phyloP scores from a whole-genome alignment of 2,888 invertebrate species.

The Tenthredo livida region DNA sequence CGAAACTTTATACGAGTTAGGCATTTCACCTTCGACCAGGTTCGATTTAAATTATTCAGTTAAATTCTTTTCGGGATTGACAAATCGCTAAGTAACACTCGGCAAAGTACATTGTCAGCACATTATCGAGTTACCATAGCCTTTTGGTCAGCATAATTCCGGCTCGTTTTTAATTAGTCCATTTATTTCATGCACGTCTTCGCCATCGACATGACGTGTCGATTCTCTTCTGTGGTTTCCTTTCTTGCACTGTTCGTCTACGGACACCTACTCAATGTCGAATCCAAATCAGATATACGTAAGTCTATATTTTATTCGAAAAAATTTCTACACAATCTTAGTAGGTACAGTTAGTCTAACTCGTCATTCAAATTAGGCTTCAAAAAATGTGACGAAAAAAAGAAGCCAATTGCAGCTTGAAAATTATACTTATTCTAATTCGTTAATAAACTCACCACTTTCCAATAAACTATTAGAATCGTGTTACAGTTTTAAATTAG shows the following conservation, averaged over 20 bases:
- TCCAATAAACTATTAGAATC: neutral
- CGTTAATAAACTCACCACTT: neutral
- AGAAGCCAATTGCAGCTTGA: neutral
- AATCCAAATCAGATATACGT: slow-evolving; percentile 54
- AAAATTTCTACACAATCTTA: neutral
- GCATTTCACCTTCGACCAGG: neutral
- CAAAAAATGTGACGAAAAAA: neutral
- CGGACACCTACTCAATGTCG: slow-evolving; percentile 29
- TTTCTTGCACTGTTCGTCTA: slow-evolving; percentile 20
- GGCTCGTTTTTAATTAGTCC: slow-evolving; percentile 37
- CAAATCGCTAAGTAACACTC: slow-evolving; percentile 19
- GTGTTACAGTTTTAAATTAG: neutral
- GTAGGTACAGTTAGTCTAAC: neutral
- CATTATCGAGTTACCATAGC: slow-evolving; percentile 50
- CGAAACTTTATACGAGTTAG: neutral
- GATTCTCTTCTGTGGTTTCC: slow-evolving; percentile 2
- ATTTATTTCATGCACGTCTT: slow-evolving; percentile 56
- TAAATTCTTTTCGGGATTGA: neutral
- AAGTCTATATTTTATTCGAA: slow-evolving; percentile 35
- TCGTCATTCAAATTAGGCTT: neutral
- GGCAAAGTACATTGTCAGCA: slow-evolving; percentile 54
- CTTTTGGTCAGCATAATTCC: slow-evolving; percentile 38
- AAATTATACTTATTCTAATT: neutral
- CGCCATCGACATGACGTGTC: slow-evolving; percentile 55
- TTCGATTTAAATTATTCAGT: slow-evolving; percentile 12